Evolutionary conservation across 2,113 vertebrate genomes (phyloP).

Genomic region (Leptodactylus fuscus): DNA sequence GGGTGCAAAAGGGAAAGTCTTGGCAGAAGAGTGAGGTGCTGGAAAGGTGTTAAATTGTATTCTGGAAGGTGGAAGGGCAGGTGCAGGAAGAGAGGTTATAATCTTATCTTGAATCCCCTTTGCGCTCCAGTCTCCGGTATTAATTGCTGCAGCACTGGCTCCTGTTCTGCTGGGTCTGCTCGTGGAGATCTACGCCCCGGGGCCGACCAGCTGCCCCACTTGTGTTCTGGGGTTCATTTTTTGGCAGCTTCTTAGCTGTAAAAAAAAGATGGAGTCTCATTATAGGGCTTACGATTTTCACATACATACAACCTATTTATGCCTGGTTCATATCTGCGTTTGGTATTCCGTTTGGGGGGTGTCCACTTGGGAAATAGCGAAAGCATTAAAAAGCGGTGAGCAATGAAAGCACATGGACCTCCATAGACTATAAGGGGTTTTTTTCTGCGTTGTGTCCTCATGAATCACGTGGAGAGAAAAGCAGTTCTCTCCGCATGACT

Average conservation of each 20-base stretch:
- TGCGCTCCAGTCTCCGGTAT: slow-evolving; percentile 51
- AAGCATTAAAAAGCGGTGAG: too few relatives aligned
- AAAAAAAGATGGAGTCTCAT: background rate
- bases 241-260: slow-evolving; percentile 85
- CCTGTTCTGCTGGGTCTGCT: slow-evolving; percentile 79
- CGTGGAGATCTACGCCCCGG: slow-evolving; percentile 81
- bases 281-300: background rate
- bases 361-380: too few relatives aligned
- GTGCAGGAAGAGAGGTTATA: slow-evolving; percentile 66
- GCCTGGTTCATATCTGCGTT: too few relatives aligned
- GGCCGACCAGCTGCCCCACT: slow-evolving; percentile 68
- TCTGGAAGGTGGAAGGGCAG: slow-evolving; percentile 50
- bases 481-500: too few relatives aligned
- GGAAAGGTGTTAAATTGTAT: slow-evolving; percentile 41
- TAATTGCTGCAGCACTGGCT: slow-evolving; percentile 85
- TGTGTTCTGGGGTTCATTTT: slow-evolving; percentile 79
- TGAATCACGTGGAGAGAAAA: too few relatives aligned
- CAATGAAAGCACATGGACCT: too few relatives aligned
- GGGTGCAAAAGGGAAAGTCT: slow-evolving; percentile 57
- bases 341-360: too few relatives aligned
- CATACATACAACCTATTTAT: background rate
- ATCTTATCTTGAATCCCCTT: slow-evolving; percentile 69
- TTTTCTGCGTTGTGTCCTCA: too few relatives aligned
- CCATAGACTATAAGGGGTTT: too few relatives aligned
- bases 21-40: slow-evolving; percentile 50